Base-by-base conservation (phyloP, 2,888 invertebrate species). In the Pachliopta kotzebuea region DNA sequence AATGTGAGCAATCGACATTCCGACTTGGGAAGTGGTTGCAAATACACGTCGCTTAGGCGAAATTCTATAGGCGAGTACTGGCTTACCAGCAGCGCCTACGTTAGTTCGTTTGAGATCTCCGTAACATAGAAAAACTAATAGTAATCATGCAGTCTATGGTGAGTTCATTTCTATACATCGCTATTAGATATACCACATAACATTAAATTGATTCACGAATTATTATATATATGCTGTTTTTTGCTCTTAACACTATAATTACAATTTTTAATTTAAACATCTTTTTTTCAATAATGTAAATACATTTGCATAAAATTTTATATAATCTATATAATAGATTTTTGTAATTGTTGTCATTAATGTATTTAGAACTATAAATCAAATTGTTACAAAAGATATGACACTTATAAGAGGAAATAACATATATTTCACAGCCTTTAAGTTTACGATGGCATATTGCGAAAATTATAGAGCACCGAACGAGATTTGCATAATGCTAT, bases 61-160 rank as follows among this genome's bases (percentile, higher is more conserved):
- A 90, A 91, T 77, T 91, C 85, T 84, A 89, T 85, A 84, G 82
- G 90, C 91, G 91, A 91, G 89, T 91, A 85, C 90, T 90, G 90
- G 77, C 69, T 68, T 68, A 53, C 74, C 90, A 90, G 91, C 87
- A 91, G 91, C 91, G 91, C 87, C 84, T 84, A 81, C 71, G 87
- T 80, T 84, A 91, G 91, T 91, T 91, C 90, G 90, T 91, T 91
- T 91, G 89, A 89, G 90, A 91, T 91, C 90, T 90, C 90, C 76
- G 75, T 74, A 77, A 83, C 70, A 77, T 85, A 85, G 79, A 74
- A 82, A 81, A 84, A 76, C n/a, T 83, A 78, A 82, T 78, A 79
- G 69, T 83, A 88, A 90, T 91, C 90, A 91, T 91, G 90, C 89
- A 90, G 88, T 90, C 90, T 85, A 79, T 90, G 90, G 90, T 91